These are phyloP conservation scores for Nipponia nippon DNA, from an alignment of 2,113 vertebrate genomes.

Conservation along the genomic window DNA sequence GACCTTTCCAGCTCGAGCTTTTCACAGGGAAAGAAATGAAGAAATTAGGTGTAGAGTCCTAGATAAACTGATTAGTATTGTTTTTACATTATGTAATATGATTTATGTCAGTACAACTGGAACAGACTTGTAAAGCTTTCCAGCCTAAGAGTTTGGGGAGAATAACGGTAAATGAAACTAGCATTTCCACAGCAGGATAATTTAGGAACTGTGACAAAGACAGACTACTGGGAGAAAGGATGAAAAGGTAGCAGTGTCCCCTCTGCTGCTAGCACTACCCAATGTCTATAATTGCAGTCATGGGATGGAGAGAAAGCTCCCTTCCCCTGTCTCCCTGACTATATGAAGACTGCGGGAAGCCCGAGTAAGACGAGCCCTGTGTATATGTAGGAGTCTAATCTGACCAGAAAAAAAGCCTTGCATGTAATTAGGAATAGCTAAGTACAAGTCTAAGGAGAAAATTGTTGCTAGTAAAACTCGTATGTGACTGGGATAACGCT, in stretches of 20 bases:
- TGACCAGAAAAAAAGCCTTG: background rate
- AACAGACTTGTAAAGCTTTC: background rate
- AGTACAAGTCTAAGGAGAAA: background rate
- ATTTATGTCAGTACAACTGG: background rate
- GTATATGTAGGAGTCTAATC: background rate
- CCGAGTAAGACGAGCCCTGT: background rate
- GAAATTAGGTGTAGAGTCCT: background rate
- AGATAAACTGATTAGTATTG: background rate
- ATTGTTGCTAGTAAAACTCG: background rate
- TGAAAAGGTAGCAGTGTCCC: background rate
- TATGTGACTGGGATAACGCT: background rate
- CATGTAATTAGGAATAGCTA: background rate
- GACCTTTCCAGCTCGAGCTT: background rate
- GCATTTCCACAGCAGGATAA: background rate
- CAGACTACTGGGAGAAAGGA: background rate
- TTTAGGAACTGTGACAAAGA: background rate
- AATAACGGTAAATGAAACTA: background rate
- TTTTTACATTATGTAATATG: background rate
- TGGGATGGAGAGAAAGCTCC: background rate
- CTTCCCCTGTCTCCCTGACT: background rate
- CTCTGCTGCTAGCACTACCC: background rate
- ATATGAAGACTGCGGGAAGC: background rate
- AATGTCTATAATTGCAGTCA: background rate
- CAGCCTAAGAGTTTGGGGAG: background rate
- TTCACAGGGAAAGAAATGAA: background rate